A percentile compares a stretch with the other conserved stretches of the same genome.
Evolutionary conservation across 2,888 invertebrate species (phyloP).

Genomic region (Colostygia pectinataria): DNA sequence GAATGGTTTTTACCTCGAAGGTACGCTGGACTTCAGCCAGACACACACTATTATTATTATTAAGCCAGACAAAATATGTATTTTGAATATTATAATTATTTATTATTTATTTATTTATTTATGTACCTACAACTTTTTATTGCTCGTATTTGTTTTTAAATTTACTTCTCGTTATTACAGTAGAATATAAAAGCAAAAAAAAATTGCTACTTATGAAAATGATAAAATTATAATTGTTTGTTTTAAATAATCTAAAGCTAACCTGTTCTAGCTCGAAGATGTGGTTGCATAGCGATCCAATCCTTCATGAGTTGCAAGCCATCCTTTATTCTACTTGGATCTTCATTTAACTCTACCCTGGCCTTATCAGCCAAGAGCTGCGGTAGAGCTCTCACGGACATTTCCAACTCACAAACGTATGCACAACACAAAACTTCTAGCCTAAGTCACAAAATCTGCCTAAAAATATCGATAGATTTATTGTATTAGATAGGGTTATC

Average conservation of each 20-base stretch:
- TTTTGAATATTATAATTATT: too few species aligned
- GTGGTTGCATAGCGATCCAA: slow-evolving; percentile 82
- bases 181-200: too few species aligned
- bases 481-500: slow-evolving; percentile 7
- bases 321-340: slow-evolving; percentile 64
- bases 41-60: too few species aligned
- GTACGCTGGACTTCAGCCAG: too few species aligned
- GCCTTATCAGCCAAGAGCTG: slow-evolving; percentile 69
- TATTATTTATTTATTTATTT: too few species aligned
- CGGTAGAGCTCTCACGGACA: slow-evolving; percentile 55
- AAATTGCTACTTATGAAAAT: neutral
- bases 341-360: slow-evolving; percentile 77
- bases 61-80: too few species aligned
- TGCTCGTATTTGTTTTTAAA: too few species aligned
- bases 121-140: too few species aligned
- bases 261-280: slow-evolving; percentile 68
- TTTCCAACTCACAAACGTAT: slow-evolving; percentile 26
- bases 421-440: slow-evolving; percentile 15
- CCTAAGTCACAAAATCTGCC: neutral
- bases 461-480: slow-evolving; percentile 5
- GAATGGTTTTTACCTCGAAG: too few species aligned
- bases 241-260: too few species aligned
- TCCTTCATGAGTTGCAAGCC: slow-evolving; percentile 78
- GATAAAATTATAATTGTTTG: neutral
- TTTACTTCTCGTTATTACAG: too few species aligned